A percentile compares a stretch with the other conserved stretches of the same genome.
These are phyloP conservation scores for Scaptomyza cyrtandrae DNA, from an alignment of 2,888 invertebrate species.

Conservation along the genomic window DNA sequence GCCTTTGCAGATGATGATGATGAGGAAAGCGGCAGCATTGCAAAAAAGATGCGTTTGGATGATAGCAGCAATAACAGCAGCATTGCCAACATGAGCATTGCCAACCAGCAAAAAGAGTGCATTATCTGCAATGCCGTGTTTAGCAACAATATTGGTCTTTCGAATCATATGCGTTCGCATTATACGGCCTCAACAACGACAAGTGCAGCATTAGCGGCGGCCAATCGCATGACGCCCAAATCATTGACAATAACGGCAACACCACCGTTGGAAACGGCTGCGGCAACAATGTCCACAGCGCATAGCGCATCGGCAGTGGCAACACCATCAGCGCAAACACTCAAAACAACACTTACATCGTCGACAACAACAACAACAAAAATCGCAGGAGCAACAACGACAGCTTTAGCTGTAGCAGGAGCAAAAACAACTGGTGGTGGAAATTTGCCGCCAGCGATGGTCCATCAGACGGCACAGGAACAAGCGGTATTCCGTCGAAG, in stretches of 20 bases:
- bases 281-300: slow-evolving; percentile 36
- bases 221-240: slow-evolving; percentile 69
- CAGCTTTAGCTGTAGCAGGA: not conserved
- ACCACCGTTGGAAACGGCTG: slow-evolving; percentile 35
- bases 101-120: slow-evolving; percentile 80
- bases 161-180: slow-evolving; percentile 84
- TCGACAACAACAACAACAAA: slow-evolving; percentile 4
- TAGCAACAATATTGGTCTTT: slow-evolving; percentile 83
- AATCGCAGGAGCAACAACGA: not conserved
- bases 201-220: slow-evolving; percentile 57
- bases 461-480: slow-evolving; percentile 66
- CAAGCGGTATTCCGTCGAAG: slow-evolving; percentile 81
- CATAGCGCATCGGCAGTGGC: too few relatives aligned
- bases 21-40: slow-evolving; percentile 66
- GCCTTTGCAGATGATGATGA: slow-evolving; percentile 74
- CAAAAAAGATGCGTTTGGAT: slow-evolving; percentile 80
- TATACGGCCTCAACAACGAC: slow-evolving; percentile 72
- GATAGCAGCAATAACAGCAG: slow-evolving; percentile 58
- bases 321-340: not conserved
- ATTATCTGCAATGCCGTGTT: slow-evolving; percentile 83
- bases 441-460: slow-evolving; percentile 59
- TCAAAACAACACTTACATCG: slow-evolving; percentile 6
- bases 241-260: slow-evolving; percentile 71
- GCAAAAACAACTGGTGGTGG: not conserved
- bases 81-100: slow-evolving; percentile 36